phyloP scores from a whole-genome alignment of 2,113 vertebrate species.

The Ia io region DNA sequence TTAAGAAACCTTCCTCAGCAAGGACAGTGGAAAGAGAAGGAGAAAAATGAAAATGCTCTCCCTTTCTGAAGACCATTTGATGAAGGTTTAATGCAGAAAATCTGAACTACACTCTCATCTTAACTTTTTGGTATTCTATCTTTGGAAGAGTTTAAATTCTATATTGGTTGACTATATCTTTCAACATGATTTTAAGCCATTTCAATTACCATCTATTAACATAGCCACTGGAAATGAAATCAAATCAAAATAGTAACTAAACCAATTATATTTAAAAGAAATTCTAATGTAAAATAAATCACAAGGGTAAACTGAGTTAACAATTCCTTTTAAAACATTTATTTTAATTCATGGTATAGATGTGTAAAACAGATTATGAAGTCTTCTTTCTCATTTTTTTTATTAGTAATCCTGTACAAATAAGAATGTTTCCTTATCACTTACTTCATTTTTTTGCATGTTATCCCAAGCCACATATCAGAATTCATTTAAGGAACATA shows the following conservation, averaged over 20 bases:
- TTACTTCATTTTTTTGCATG: neutral
- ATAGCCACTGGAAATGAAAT: neutral
- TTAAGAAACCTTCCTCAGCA: neutral
- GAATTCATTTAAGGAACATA: neutral
- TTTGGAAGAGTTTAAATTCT: neutral
- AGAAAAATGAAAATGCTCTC: neutral
- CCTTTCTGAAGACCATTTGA: neutral
- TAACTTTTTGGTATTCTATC: neutral
- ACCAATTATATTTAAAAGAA: neutral
- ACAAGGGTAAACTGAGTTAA: neutral
- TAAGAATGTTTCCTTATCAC: neutral
- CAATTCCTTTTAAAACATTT: neutral
- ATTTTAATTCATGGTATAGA: neutral
- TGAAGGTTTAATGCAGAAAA: neutral
- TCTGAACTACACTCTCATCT: neutral
- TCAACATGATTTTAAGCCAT: neutral
- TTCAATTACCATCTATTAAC: neutral
- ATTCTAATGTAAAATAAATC: neutral
- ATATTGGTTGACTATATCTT: neutral
- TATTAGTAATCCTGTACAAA: neutral
- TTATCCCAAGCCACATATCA: neutral
- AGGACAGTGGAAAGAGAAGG: neutral
- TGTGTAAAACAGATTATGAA: neutral
- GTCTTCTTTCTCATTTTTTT: neutral
- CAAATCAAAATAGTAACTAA: neutral